These are phyloP conservation scores for Augiades crinisus DNA, from an alignment of 2,888 invertebrate genomes.

Conservation along the genomic window DNA sequence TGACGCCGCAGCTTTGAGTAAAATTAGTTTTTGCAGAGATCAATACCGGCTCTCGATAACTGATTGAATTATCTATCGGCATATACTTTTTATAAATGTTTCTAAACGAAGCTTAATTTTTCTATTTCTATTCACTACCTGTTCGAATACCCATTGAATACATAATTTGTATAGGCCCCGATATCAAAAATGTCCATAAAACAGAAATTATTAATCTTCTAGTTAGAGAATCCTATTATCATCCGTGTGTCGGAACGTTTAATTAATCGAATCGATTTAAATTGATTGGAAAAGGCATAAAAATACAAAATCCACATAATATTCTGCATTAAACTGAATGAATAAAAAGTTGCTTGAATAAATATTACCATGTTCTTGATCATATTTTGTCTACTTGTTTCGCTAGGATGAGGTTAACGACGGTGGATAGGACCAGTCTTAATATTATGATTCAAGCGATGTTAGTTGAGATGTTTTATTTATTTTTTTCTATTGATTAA, in stretches of 20 bases:
- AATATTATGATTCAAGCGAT: no score
- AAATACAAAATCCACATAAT: constrained; percentile 10
- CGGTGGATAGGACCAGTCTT: no score
- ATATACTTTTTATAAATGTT: neutral
- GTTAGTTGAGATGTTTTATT: no score
- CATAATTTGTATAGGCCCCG: neutral
- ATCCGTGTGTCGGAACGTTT: neutral
- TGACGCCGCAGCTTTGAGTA: no score
- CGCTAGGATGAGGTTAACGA: neutral
- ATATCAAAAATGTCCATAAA: constrained; percentile 8
- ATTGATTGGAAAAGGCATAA: constrained; percentile 13
- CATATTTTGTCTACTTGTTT: neutral
- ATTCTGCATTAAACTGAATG: neutral
- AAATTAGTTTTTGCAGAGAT: no score
- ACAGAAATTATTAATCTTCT: constrained; percentile 9
- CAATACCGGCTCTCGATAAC: neutral
- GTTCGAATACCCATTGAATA: neutral
- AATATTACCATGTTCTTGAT: neutral
- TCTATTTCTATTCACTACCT: constrained; percentile 1
- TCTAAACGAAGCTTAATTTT: neutral
- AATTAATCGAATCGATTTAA: constrained; percentile 16
- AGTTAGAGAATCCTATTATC: constrained; percentile 7
- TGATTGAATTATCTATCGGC: neutral
- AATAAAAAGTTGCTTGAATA: constrained; percentile 12
- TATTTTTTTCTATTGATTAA: no score